Conservation (phyloP, 2,797 vertebrate species). For the Luscinia luscinia region DNA sequence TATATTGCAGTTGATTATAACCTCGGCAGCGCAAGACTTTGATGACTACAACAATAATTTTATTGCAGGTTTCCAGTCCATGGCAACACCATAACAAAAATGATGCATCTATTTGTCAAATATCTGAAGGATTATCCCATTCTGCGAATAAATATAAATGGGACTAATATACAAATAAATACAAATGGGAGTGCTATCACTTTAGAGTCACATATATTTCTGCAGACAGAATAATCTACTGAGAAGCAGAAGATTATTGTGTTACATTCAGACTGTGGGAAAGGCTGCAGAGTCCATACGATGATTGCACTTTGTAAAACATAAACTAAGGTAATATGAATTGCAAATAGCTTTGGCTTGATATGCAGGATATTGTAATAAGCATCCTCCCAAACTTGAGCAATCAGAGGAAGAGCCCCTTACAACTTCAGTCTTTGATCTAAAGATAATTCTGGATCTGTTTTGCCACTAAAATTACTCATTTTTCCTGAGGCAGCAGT, state of each 20-base stretch:
- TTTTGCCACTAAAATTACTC: background rate
- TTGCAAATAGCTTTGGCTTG: background rate
- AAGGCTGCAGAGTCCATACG: background rate
- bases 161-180: background rate
- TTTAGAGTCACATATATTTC: slow-evolving; percentile 4
- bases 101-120: background rate
- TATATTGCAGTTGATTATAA: background rate
- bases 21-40: background rate
- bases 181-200: background rate
- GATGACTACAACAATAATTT: background rate
- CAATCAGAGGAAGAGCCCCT: background rate
- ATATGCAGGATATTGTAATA: background rate
- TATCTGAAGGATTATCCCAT: background rate
- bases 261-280: background rate
- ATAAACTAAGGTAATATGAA: background rate
- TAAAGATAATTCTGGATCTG: background rate
- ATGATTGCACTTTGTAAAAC: background rate
- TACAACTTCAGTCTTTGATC: background rate
- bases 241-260: background rate
- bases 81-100: background rate
- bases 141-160: background rate
- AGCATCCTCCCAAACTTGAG: background rate
- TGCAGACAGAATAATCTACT: background rate
- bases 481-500: background rate
- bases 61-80: background rate